These are phyloP conservation scores for Platysternon megacephalum DNA, from an alignment of 2,113 vertebrate species.

Conservation along the genomic window DNA sequence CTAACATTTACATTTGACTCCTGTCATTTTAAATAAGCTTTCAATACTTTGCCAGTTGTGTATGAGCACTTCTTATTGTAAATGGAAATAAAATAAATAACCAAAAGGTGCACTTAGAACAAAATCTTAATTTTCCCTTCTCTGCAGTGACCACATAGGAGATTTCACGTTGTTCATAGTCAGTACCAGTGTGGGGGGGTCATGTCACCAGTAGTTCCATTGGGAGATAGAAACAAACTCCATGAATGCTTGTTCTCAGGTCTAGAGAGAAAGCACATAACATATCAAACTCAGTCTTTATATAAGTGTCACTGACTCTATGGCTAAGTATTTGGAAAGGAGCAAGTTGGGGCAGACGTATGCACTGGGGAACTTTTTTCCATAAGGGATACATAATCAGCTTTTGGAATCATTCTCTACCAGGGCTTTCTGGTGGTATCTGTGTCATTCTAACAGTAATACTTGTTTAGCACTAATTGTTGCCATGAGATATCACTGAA, in stretches of 20 bases:
- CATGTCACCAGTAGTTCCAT: neutral
- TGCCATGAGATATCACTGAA: neutral
- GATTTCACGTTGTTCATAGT: neutral
- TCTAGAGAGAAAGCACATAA: neutral
- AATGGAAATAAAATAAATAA: too few relatives aligned
- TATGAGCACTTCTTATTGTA: too few relatives aligned
- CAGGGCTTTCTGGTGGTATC: neutral
- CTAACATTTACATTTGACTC: too few relatives aligned
- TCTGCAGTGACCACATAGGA: neutral
- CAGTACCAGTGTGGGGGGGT: neutral
- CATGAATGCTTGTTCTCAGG: neutral
- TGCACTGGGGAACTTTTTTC: neutral
- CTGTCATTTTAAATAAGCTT: too few relatives aligned
- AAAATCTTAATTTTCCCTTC: neutral
- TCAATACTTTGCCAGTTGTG: too few relatives aligned
- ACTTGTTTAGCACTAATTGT: neutral
- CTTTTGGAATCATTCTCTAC: neutral
- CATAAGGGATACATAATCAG: neutral
- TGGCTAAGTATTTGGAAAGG: neutral
- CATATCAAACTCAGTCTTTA: neutral
- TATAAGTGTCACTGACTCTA: neutral
- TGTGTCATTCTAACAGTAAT: neutral
- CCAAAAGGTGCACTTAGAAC: too few relatives aligned
- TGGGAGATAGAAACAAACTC: neutral
- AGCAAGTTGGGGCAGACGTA: neutral